Base-by-base conservation (phyloP, 37 sponge, comb jelly and placozoan species). In the Hormiphora californensis region DNA sequence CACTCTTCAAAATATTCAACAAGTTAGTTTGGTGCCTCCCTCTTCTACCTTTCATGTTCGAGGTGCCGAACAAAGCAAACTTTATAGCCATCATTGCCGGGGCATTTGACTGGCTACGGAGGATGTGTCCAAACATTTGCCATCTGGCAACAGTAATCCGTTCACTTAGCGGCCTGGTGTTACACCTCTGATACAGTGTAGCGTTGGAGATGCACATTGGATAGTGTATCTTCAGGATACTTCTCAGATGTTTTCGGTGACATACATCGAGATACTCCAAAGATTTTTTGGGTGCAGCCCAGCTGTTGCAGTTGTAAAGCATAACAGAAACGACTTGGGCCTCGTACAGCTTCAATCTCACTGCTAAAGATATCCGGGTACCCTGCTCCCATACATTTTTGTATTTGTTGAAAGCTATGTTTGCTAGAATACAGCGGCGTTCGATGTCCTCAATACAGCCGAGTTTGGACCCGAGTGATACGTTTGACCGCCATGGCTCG, bases 271-370 rank as follows among this genome's bases (percentile, higher is more conserved):
- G 85, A n/a, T 81, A 53, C 8, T 81, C 53, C 31, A 81, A 53
- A 34, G 22, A 49, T 30, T 49, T 81, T 81, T 40, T 81, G 23
- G 85, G 85, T 49, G 22, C 49, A 81, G 49, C 85, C 85, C 49
- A 81, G 49, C 85, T 81, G 85, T 81, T 53, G 46, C 85, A 40
- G 85, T 81, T 81, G 85, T 81, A 81, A 49, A 81, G 85, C 49
- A 81, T 38, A 4, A 81, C 46, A 17, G 85, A 53, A 81, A 81
- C 49, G 22, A 49, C 85, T 25, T 40, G 28, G 41, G 53, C 41
- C 28, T 53, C 85, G 46, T 53, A 81, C 22, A 40, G 49, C 85
- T 61, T 61, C 7, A 81, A 53, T 31, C 41, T 49, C 28, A 53
- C 49, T 81, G 49, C 46, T 30, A 81, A 53, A 81, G 51, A n/a